Base-by-base conservation (phyloP, 2,797 vertebrate species). In the Anguilla megastoma region DNA sequence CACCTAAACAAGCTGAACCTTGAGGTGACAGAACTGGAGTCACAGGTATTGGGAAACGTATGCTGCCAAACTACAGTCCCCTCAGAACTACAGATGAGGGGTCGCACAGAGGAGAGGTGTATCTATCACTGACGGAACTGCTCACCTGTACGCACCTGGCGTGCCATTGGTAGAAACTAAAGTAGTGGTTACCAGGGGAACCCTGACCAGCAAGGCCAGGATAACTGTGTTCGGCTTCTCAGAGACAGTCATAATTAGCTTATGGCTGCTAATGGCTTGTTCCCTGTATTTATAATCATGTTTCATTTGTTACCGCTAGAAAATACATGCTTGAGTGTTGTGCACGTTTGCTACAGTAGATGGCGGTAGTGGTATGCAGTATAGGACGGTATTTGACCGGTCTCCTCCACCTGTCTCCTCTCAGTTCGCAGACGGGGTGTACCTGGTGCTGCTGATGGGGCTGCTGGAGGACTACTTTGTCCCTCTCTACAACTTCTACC, bases 401-500 rank as follows among this genome's bases (percentile, higher is more conserved):
- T 79, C 18, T 63, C n/a, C 94, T 88, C 94, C 91, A 41, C 33
- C 16, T 5, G 9, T 16, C 12, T 0, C 33, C 5, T 41, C 16
- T 76, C 86, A 99, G 99, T 99, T 99, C 95, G 98, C 98, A 95
- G 98, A 99, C 87, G 99, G 98, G 0, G 99, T 99, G 66, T 99
- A 99, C 92, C 94, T 99, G 91, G 97, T 99, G 58, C 94, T 99
- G 86, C 94, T 99, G 91, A 99, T 99, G 98, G 99, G 99, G 41
- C 95, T 99, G 30, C 95, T 99, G 14, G 98, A 99, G 88, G 96
- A 96, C 92, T 99, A 99, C 91, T 99, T 99, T 86, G 97, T 99
- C 18, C 98, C 98, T 1, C 96, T 99, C 41, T 97, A 98, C 94
- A 96, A 98, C 94, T 99, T 99, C 95, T 97, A 97, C 91, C 96